A percentile compares a stretch with the other conserved stretches of the same genome.
These are phyloP conservation scores for Alca torda DNA, from an alignment of 2,797 vertebrate genomes.

Conservation along the genomic window DNA sequence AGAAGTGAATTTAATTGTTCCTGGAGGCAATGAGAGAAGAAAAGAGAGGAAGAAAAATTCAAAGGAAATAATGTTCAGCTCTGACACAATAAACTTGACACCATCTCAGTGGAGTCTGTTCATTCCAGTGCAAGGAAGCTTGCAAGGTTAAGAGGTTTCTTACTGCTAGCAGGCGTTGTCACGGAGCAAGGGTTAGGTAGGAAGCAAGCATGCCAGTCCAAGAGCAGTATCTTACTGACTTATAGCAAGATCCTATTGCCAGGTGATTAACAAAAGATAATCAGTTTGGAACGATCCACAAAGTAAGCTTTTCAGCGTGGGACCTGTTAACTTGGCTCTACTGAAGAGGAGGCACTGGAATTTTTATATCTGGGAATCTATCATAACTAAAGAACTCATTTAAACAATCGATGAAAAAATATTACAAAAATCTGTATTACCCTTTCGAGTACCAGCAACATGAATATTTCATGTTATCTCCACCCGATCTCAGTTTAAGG, in stretches of 20 bases:
- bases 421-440: neutral
- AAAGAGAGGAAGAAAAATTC: neutral
- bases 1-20: neutral
- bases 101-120: neutral
- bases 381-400: neutral
- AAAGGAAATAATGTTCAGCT: neutral
- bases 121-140: neutral
- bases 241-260: neutral
- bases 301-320: slow-evolving; percentile 24
- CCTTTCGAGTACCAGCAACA: neutral
- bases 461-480: neutral
- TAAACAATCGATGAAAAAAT: neutral
- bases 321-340: neutral
- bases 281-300: neutral
- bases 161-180: neutral
- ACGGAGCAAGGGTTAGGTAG: neutral
- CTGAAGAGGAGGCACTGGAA: neutral
- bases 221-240: neutral
- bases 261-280: neutral
- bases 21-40: neutral
- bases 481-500: neutral
- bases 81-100: neutral
- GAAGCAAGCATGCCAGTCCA: slow-evolving; percentile 35
- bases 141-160: neutral
- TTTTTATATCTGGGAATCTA: neutral